phyloP scores from a whole-genome alignment of 2,113 vertebrate genomes.

The Melanerpes aurifrons region DNA sequence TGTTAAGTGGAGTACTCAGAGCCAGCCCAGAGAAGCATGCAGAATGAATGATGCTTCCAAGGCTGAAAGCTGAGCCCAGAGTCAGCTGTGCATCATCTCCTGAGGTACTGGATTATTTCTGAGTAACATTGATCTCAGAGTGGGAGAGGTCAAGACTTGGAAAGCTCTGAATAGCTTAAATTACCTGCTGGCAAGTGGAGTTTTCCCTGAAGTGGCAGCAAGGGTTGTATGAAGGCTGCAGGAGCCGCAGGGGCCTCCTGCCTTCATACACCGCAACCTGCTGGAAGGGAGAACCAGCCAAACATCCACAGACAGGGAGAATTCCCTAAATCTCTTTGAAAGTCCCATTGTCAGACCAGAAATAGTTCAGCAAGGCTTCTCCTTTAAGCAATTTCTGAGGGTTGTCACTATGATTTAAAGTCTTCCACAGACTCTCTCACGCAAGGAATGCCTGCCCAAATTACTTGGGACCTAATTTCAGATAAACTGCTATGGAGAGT shows the following conservation, averaged over 20 bases:
- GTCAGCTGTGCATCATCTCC: not conserved
- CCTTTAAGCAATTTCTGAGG: slow-evolving; percentile 75
- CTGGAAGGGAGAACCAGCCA: not conserved
- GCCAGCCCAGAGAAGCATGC: not conserved
- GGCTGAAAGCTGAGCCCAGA: not conserved
- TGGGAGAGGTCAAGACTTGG: not conserved
- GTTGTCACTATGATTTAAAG: slow-evolving; percentile 83
- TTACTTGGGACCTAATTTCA: slow-evolving; percentile 83
- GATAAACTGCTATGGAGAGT: slow-evolving; percentile 77
- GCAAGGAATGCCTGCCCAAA: slow-evolving; percentile 76
- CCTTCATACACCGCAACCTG: slow-evolving; percentile 22
- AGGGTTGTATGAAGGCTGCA: not conserved
- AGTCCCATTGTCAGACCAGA: slow-evolving; percentile 46
- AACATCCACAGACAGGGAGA: not conserved
- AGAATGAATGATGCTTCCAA: not conserved
- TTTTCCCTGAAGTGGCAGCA: not conserved
- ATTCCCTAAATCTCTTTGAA: not conserved
- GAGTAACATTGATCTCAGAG: not conserved
- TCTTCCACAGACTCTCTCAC: slow-evolving; percentile 73
- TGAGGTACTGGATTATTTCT: slow-evolving; percentile 24
- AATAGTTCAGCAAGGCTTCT: slow-evolving; percentile 72
- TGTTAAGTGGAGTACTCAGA: not conserved
- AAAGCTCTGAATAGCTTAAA: not conserved
- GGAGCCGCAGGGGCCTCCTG: not conserved
- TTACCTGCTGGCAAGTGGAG: not conserved